phyloP scores from a whole-genome alignment of 2,113 vertebrate genomes.

The Macheiramphus alcinus region DNA sequence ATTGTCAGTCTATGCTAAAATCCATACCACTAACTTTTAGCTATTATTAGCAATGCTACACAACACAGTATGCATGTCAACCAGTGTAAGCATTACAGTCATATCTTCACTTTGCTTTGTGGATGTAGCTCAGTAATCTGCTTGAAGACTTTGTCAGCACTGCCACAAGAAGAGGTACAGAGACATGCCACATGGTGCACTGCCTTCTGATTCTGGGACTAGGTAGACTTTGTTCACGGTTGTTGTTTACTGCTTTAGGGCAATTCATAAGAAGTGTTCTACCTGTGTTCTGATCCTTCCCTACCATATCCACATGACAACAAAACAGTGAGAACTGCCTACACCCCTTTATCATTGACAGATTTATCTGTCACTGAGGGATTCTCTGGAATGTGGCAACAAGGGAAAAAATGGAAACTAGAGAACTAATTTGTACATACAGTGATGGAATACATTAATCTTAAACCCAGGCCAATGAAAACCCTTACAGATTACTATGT shows the following conservation, averaged over 20 bases:
- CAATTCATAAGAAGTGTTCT: not conserved
- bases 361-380: not conserved
- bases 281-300: not conserved
- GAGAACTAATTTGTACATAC: not conserved
- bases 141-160: fast-evolving
- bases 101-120: not conserved
- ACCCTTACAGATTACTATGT: not conserved
- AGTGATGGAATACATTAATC: not conserved
- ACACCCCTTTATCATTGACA: not conserved
- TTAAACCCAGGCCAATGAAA: not conserved
- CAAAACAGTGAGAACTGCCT: not conserved
- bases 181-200: fast-evolving
- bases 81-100: not conserved
- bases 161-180: not conserved
- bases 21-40: not conserved
- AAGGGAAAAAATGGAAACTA: not conserved
- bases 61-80: fast-evolving
- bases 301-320: not conserved
- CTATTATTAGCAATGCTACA: not conserved
- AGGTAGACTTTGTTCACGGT: not conserved
- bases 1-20: not conserved
- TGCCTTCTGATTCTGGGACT: not conserved
- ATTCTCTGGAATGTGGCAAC: not conserved
- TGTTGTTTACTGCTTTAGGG: not conserved
- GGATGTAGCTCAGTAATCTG: not conserved